These are phyloP conservation scores for Timema cristinae DNA, from an alignment of 2,888 invertebrate genomes.

Conservation along the genomic window DNA sequence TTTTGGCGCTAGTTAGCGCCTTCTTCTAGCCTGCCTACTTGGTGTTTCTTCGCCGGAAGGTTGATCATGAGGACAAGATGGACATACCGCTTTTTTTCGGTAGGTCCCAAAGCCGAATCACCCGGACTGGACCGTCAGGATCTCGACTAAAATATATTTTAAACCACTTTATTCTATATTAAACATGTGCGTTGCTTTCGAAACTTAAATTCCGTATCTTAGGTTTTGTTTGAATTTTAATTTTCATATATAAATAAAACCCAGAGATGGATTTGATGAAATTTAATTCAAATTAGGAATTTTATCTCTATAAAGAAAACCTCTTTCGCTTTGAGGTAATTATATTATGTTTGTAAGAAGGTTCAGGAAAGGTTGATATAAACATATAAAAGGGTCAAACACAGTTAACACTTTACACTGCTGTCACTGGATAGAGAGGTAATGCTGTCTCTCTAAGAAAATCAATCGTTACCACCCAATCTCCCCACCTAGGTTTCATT, in stretches of 20 bases:
- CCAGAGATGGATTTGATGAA: slow-evolving; percentile 21
- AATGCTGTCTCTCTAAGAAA: too few relatives aligned
- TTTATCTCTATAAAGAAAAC: not conserved
- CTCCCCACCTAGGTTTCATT: too few relatives aligned
- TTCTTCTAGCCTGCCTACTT: slow-evolving; percentile 88
- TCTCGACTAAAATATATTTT: too few relatives aligned
- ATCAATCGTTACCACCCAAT: too few relatives aligned
- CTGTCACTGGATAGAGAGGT: not conserved
- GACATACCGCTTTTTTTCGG: slow-evolving; percentile 95
- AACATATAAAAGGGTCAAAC: not conserved
- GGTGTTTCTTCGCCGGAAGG: slow-evolving; percentile 78
- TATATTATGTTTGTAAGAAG: too few relatives aligned
- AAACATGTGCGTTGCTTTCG: slow-evolving; percentile 14
- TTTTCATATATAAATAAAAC: not conserved
- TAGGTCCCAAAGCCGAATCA: slow-evolving; percentile 46
- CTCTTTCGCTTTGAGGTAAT: too few relatives aligned
- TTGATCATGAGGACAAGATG: slow-evolving; percentile 88
- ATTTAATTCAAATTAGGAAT: not conserved
- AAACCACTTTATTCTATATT: slow-evolving; percentile 4
- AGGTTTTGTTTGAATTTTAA: slow-evolving; percentile 16
- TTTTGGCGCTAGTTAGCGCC: slow-evolving; percentile 81
- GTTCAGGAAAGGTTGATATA: not conserved
- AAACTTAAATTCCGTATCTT: too few relatives aligned
- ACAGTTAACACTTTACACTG: too few relatives aligned
- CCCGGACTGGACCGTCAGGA: too few relatives aligned